Evolutionary conservation across 1,140 invertebrate genomes (phyloP), one percentile per base, ranked within the genome.

Genomic region (Lepeophtheirus salmonis): DNA sequence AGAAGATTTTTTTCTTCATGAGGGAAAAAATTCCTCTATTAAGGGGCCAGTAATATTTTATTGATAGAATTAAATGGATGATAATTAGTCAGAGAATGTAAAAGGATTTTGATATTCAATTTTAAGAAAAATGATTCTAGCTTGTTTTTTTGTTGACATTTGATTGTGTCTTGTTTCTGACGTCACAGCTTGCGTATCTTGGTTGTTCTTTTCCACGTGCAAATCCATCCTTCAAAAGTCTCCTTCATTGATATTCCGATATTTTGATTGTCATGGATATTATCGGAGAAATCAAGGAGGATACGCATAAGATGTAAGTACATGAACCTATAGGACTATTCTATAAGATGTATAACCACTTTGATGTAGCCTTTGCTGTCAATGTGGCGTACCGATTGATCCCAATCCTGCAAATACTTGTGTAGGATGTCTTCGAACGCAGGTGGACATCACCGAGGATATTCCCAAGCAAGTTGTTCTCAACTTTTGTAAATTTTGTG

Each of bases 331-430:
- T n/a, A n/a, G n/a, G n/a, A n/a, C n/a, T n/a, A n/a, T n/a, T n/a
- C n/a, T n/a, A n/a, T n/a, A n/a, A n/a, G n/a, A n/a, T n/a, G n/a
- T n/a, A n/a, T n/a, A n/a, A n/a, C n/a, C n/a, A n/a, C n/a, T n/a
- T n/a, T n/a, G n/a, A n/a, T n/a, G n/a, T 18, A 57, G 55, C 25
- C 26, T 57, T 6, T 57, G 55, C 25, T 57, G 55, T 57, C 55
- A 57, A 48, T 57, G 55, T 16, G 55, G 55, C 26, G 26, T 57
- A 17, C 22, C 55, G 1, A 57, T 98, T 50, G 83, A 89, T 64
- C 84, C 95, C 26, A 98, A 99, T 77, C 86, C 90, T 4, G 80
- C 89, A 1, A 97, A 97, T 71, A 97, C 95, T 87, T 99, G 95
- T 72, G 84, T 92, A 0, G 82, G 80, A 18, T 99, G 95, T 75